A percentile compares a stretch with the other conserved stretches of the same genome.
These are phyloP conservation scores for Nemotelus nigrinus DNA, from an alignment of 2,888 invertebrate species.

Conservation along the genomic window DNA sequence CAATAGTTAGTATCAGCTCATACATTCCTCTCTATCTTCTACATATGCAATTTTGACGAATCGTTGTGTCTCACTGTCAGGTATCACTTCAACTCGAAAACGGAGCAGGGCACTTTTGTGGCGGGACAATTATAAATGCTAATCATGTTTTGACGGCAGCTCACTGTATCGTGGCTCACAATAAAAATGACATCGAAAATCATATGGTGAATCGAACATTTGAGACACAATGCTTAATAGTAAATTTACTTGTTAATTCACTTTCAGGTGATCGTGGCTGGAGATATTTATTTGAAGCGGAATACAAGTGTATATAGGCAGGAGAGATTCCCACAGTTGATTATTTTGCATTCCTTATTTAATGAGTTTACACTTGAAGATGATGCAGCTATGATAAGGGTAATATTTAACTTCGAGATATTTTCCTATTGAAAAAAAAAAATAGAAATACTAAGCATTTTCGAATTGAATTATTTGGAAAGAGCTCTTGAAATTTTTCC, in stretches of 20 bases:
- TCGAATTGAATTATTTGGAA: too few species aligned
- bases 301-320: background rate
- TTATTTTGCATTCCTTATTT: slow-evolving; percentile 22
- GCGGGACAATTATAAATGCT: slow-evolving; percentile 15
- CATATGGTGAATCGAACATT: background rate
- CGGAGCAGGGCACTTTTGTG: slow-evolving; percentile 26
- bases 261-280: slow-evolving; percentile 10
- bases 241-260: background rate
- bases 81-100: slow-evolving; percentile 14
- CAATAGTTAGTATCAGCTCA: background rate
- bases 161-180: slow-evolving; percentile 18
- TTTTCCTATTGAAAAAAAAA: background rate
- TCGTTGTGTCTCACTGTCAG: background rate
- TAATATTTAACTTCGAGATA: background rate
- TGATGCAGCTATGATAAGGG: slow-evolving; percentile 21
- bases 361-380: slow-evolving; percentile 17
- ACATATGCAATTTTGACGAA: background rate
- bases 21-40: background rate
- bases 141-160: slow-evolving; percentile 14
- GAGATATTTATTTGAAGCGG: background rate
- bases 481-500: too few species aligned
- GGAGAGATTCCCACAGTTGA: slow-evolving; percentile 9
- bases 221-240: background rate
- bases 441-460: too few species aligned
- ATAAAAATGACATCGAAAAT: slow-evolving; percentile 25